Base-by-base conservation (phyloP, 2,113 vertebrate species). In the Hassar affinis region DNA sequence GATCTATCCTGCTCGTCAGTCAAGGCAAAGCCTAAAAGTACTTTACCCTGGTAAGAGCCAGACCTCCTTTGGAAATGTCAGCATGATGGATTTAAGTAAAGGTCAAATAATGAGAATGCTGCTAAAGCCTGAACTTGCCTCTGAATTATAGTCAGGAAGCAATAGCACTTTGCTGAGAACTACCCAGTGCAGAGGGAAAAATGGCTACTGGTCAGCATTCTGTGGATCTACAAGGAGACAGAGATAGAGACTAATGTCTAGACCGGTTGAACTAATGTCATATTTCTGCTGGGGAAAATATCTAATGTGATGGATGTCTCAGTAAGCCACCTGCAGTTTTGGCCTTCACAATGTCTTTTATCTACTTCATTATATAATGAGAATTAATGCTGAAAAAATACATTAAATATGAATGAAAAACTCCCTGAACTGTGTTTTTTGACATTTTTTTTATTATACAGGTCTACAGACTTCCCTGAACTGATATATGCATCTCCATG, bases 11-110 rank as follows among this genome's bases (percentile, higher is more conserved):
- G 80, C 82, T 83, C 68, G 62, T 45, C 80, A 38, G 82, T 75
- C 71, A 54, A 51, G 71, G 62, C 69, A 83, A 69, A 81, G 84
- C 75, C 79, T 79, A 87, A 81, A 84, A 82, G 74, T 82, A 64
- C 51, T 76, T 84, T 62, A 42, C 81, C 56, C 86, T 85, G 82
- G 81, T 84, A 38, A 77, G 80, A 76, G 57, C 81, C 57, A 35
- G 68, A 71, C 62, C 20, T 78, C 80, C 76, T 80, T 75, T 85
- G 85, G 64, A 90, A 89, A 90, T 88, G 92, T 93, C 88, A 91
- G 78, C 80, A 76, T 93, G 91, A 93, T 93, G 91, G 91, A 92
- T 93, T 94, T 87, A 90, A 91, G 90, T 91, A 91, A 92, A 93
- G 92, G 91, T 94, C 90, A 92, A 87, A 91, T 91, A 84, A 88